phyloP scores from a whole-genome alignment of 1,140 invertebrate genomes.

The Drosophila kanapiae region DNA sequence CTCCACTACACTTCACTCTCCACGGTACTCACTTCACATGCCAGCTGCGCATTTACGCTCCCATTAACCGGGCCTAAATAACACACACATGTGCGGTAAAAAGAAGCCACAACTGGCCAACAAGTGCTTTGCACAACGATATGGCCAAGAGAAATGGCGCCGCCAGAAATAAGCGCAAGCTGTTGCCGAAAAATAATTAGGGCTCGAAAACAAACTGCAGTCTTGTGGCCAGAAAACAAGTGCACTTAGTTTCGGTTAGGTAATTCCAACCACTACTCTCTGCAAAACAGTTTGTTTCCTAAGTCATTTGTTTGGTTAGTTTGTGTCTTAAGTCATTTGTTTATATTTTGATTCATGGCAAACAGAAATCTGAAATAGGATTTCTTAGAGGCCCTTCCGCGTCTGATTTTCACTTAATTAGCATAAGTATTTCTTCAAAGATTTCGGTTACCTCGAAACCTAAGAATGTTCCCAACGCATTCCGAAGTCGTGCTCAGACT shows the following conservation, averaged over 20 bases:
- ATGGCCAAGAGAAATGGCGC: constrained; percentile 65
- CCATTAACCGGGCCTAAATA: constrained; percentile 76
- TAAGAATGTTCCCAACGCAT: constrained; percentile 60
- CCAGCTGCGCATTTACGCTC: constrained; percentile 81
- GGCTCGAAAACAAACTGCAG: constrained; percentile 47
- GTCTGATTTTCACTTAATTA: constrained; percentile 59
- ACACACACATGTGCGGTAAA: constrained; percentile 35
- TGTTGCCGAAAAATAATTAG: constrained; percentile 45
- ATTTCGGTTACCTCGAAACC: constrained; percentile 50
- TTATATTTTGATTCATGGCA: constrained; percentile 14
- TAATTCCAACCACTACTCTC: not conserved
- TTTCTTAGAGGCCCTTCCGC: constrained; percentile 3
- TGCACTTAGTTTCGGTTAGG: constrained; percentile 13
- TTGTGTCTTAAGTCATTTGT: constrained; percentile 62
- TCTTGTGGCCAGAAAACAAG: constrained; percentile 22
- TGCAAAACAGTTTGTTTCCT: constrained; percentile 46
- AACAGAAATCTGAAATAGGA: constrained; percentile 25
- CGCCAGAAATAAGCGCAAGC: constrained; percentile 33
- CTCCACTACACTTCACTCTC: constrained; percentile 44
- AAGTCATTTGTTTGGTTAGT: constrained; percentile 57
- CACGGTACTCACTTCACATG: constrained; percentile 67
- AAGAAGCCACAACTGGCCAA: constrained; percentile 45
- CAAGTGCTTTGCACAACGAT: constrained; percentile 69
- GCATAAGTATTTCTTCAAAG: constrained; percentile 67
- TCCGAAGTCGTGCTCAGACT: constrained; percentile 66